These are phyloP conservation scores for Upupa epops DNA, from an alignment of 2,113 vertebrate species.

Conservation along the genomic window DNA sequence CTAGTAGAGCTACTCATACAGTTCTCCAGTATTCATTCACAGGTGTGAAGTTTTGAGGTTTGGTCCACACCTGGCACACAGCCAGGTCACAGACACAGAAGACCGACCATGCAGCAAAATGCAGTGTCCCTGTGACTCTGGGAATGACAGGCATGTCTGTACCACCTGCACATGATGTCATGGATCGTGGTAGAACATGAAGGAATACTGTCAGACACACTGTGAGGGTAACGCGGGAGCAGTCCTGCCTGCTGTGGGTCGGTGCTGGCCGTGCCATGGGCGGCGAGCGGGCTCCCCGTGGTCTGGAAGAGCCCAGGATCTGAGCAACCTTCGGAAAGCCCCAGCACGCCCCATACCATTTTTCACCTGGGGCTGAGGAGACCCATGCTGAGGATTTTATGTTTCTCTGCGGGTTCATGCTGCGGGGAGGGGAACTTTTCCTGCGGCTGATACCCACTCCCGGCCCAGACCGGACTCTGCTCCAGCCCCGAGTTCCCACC, in stretches of 20 bases:
- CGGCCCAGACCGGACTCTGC: too few species aligned
- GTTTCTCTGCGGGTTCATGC: not conserved
- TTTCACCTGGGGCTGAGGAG: not conserved
- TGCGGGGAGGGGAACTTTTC: accelerated
- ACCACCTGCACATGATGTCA: not conserved
- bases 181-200: accelerated
- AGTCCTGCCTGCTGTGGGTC: not conserved
- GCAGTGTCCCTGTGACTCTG: accelerated
- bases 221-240: not conserved
- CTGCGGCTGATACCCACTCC: too few species aligned
- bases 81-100: not conserved
- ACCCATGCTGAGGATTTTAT: accelerated
- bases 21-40: accelerated
- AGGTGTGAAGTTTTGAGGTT: not conserved
- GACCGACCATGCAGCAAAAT: accelerated
- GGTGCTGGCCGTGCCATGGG: accelerated
- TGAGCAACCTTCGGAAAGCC: not conserved
- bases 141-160: accelerated
- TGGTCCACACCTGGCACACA: accelerated
- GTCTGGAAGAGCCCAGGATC: accelerated
- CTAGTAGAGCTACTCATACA: not conserved
- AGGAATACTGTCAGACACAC: accelerated
- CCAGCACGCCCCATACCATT: accelerated
- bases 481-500: too few species aligned
- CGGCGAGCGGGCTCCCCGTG: accelerated